phyloP scores from a whole-genome alignment of 1,140 invertebrate species.

The Euwallacea similis region DNA sequence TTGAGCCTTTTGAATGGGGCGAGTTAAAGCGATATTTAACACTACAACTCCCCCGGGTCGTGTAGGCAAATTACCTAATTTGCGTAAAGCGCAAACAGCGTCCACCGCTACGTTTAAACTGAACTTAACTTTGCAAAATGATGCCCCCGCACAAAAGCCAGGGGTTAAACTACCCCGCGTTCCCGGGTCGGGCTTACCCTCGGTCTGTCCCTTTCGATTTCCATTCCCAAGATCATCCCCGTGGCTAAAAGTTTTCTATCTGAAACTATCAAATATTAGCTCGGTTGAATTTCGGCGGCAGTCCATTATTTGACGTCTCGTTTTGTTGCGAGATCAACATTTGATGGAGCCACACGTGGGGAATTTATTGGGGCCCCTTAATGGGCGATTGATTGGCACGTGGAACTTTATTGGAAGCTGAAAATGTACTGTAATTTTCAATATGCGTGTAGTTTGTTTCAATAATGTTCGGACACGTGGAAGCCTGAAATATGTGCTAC shows the following conservation, averaged over 20 bases:
- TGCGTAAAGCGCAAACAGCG: constrained; percentile 15
- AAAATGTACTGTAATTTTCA: no score
- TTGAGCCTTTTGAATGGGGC: not conserved
- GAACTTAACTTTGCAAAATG: constrained; percentile 7
- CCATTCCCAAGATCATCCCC: constrained; percentile 14
- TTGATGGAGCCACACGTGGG: not conserved
- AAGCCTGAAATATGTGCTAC: no score
- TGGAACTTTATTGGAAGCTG: no score
- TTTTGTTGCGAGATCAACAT: not conserved
- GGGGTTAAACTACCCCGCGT: not conserved
- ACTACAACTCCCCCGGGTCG: not conserved
- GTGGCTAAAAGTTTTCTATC: constrained; percentile 20
- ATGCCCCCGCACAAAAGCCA: not conserved
- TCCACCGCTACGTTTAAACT: constrained; percentile 18
- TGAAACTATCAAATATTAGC: constrained; percentile 28
- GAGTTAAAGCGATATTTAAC: not conserved
- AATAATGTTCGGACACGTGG: no score
- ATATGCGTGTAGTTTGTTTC: no score
- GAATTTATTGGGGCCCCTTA: no score
- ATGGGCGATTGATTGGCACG: no score
- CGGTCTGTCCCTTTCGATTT: not conserved
- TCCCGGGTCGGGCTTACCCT: not conserved
- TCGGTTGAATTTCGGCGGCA: constrained; percentile 18
- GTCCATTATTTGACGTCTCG: constrained; percentile 16
- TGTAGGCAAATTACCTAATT: constrained; percentile 14